Conservation (phyloP, 2,113 vertebrate species). For the Ellobius talpinus region DNA sequence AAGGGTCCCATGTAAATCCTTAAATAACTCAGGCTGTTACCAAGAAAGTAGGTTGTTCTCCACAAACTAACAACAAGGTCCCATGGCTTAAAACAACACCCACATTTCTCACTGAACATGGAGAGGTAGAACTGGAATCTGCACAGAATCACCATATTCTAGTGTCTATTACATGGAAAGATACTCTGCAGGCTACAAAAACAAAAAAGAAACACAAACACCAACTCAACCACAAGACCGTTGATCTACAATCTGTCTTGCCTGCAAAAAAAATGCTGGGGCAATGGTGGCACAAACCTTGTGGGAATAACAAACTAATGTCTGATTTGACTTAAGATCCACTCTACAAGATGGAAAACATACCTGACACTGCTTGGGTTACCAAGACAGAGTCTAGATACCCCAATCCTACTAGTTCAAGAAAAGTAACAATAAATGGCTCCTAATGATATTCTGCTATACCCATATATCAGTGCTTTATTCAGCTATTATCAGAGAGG, state of each 20-base stretch:
- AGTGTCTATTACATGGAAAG: neutral
- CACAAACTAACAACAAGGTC: neutral
- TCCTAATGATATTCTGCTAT: neutral
- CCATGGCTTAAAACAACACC: neutral
- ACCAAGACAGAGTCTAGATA: neutral
- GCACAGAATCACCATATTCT: neutral
- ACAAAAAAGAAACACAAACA: neutral
- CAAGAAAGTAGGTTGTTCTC: neutral
- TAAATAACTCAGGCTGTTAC: neutral
- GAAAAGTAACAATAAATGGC: neutral
- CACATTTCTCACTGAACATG: neutral
- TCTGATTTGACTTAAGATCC: neutral
- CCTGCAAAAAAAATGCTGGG: neutral
- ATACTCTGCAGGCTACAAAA: neutral
- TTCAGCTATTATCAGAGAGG: neutral
- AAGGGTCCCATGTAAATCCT: neutral
- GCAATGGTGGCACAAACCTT: neutral
- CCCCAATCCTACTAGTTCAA: neutral
- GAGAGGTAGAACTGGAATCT: neutral
- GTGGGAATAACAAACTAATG: neutral
- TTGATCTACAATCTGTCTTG: neutral
- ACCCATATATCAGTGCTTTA: neutral
- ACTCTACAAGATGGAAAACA: neutral
- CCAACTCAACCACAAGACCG: neutral
- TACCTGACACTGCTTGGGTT: neutral